These are phyloP conservation scores for Amitus sp. DNA, from an alignment of 2,888 invertebrate genomes.

Conservation along the genomic window DNA sequence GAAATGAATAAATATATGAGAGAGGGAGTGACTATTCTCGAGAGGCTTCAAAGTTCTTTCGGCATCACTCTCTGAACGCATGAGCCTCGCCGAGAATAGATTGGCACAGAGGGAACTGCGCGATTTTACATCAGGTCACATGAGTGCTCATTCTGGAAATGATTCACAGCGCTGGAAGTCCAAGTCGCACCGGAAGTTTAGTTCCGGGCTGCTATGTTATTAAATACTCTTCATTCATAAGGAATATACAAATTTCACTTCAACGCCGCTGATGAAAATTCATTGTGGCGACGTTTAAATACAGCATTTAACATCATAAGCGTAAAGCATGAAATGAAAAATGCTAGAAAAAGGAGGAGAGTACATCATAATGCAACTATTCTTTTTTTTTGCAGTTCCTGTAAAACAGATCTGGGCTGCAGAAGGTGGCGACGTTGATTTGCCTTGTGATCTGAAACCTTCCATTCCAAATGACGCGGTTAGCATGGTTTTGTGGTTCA, in stretches of 20 bases:
- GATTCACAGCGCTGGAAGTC: constrained; percentile 34
- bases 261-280: no score
- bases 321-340: no score
- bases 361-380: no score
- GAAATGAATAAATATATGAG: not conserved
- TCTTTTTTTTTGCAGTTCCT: constrained; percentile 68
- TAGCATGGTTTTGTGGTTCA: constrained; percentile 91
- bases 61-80: constrained; percentile 26
- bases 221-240: not conserved
- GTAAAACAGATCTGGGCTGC: constrained; percentile 80
- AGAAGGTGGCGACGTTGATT: constrained; percentile 77
- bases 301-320: no score
- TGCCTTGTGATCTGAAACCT: constrained; percentile 86
- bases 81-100: constrained; percentile 32
- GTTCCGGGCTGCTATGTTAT: constrained; percentile 30
- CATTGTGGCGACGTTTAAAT: no score
- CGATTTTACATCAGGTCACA: constrained; percentile 36
- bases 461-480: constrained; percentile 77
- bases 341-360: no score
- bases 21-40: constrained; percentile 7
- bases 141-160: constrained; percentile 35
- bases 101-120: constrained; percentile 31
- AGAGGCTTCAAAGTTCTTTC: constrained; percentile 14
- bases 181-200: constrained; percentile 31
- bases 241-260: no score